A percentile compares a stretch with the other conserved stretches of the same genome.
Evolutionary conservation across 2,888 invertebrate genomes (phyloP).

Genomic region (Heliconius erato): DNA sequence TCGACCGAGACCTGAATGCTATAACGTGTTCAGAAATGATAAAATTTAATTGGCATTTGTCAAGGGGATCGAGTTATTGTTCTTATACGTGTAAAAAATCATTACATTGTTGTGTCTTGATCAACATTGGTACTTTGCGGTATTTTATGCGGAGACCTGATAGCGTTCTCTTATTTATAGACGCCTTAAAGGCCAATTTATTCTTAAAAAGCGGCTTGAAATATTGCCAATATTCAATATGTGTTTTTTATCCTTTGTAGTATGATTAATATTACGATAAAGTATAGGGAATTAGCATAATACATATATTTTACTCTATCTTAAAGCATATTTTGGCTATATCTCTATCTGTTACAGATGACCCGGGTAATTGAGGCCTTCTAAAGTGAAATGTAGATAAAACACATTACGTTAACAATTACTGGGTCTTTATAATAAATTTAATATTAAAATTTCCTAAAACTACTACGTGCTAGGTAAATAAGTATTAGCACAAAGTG

Average conservation of each 20-base stretch:
- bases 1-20: constrained; percentile 32
- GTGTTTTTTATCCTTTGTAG: constrained; percentile 26
- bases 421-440: too few relatives aligned
- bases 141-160: constrained; percentile 44
- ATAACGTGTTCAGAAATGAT: constrained; percentile 48
- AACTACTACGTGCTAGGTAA: too few relatives aligned
- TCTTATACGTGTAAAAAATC: constrained; percentile 45
- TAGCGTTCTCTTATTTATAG: constrained; percentile 45
- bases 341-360: too few relatives aligned
- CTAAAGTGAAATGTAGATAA: too few relatives aligned
- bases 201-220: constrained; percentile 44
- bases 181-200: constrained; percentile 44
- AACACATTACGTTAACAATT: too few relatives aligned
- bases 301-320: neutral
- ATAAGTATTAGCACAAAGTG: too few relatives aligned
- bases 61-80: constrained; percentile 53
- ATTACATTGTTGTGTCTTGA: constrained; percentile 39
- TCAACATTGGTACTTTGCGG: constrained; percentile 49
- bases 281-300: neutral
- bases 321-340: too few relatives aligned
- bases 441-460: too few relatives aligned
- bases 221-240: constrained; percentile 34
- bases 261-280: constrained; percentile 17
- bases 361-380: too few relatives aligned
- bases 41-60: constrained; percentile 56